Conservation (phyloP, 2,113 vertebrate genomes). For the Lathamus discolor region DNA sequence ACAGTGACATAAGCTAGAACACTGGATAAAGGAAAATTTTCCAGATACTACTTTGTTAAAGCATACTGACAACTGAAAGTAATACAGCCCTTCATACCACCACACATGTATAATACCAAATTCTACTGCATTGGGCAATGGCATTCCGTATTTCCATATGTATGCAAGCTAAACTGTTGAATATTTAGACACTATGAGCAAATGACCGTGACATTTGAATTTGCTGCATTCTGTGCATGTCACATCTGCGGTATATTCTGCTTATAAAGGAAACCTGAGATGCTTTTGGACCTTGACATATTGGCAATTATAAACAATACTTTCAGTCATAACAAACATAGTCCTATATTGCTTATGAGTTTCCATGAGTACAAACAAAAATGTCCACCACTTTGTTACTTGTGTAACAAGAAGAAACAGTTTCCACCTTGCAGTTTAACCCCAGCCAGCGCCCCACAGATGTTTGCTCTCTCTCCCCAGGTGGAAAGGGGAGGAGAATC, state of each 20-base stretch:
- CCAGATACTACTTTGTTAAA: neutral
- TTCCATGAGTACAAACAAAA: neutral
- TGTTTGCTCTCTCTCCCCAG: neutral
- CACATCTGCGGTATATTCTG: neutral
- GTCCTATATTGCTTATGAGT: neutral
- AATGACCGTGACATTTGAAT: neutral
- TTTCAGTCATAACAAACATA: neutral
- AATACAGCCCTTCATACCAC: neutral
- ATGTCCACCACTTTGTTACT: neutral
- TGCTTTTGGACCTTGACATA: neutral
- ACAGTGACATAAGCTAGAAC: neutral
- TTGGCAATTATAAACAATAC: neutral
- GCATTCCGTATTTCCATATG: neutral
- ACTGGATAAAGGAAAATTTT: neutral
- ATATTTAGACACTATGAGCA: neutral
- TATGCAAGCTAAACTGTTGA: neutral
- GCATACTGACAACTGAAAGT: neutral
- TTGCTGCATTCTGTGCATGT: neutral
- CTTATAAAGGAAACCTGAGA: neutral
- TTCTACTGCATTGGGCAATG: neutral
- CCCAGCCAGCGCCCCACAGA: no score
- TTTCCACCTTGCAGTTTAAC: neutral
- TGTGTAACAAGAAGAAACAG: neutral
- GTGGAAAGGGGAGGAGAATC: neutral
- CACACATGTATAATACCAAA: neutral